phyloP scores from a whole-genome alignment of 2,797 vertebrate genomes.

The Heteromormyrus szaboi region DNA sequence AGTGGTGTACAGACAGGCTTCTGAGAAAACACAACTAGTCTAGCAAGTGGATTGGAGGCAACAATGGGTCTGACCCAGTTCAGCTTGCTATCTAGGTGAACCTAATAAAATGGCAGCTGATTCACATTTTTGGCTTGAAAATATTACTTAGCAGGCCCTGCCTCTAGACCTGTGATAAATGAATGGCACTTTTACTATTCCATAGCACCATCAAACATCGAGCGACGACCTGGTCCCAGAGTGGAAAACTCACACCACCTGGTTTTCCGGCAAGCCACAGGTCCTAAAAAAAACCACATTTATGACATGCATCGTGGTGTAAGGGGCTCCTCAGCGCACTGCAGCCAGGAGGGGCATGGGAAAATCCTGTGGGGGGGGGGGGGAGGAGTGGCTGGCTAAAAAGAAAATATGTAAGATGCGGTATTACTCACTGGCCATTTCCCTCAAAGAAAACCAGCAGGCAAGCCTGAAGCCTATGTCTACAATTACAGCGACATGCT shows the following conservation, averaged over 20 bases:
- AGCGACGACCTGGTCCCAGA: conserved; percentile 96
- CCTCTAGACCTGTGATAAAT: conserved; percentile 95
- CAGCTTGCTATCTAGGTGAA: background rate
- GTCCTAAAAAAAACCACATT: conserved; percentile 71
- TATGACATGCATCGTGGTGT: conserved; percentile 51
- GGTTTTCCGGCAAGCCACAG: conserved; percentile 61
- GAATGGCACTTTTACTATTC: conserved; percentile 99
- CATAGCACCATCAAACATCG: conserved; percentile 99
- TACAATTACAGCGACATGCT: conserved; percentile 66
- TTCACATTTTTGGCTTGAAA: conserved; percentile 34
- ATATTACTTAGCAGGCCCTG: conserved; percentile 84
- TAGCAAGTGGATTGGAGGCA: background rate
- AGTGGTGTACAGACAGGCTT: background rate
- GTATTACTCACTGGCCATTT: conserved; percentile 57
- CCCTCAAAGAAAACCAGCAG: conserved; percentile 76
- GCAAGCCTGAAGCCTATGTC: conserved; percentile 64
- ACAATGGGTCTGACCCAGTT: background rate
- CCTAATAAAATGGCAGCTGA: background rate
- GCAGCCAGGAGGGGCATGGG: background rate
- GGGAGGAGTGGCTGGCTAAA: conserved; percentile 28
- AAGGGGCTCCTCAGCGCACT: background rate
- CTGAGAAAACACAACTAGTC: background rate
- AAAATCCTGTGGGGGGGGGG: conserved; percentile 13
- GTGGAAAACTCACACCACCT: conserved; percentile 63
- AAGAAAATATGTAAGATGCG: conserved; percentile 66